A percentile compares a stretch with the other conserved stretches of the same genome.
These are phyloP conservation scores for Himalopsyche kuldschensis DNA, from an alignment of 2,888 invertebrate genomes.

Conservation along the genomic window DNA sequence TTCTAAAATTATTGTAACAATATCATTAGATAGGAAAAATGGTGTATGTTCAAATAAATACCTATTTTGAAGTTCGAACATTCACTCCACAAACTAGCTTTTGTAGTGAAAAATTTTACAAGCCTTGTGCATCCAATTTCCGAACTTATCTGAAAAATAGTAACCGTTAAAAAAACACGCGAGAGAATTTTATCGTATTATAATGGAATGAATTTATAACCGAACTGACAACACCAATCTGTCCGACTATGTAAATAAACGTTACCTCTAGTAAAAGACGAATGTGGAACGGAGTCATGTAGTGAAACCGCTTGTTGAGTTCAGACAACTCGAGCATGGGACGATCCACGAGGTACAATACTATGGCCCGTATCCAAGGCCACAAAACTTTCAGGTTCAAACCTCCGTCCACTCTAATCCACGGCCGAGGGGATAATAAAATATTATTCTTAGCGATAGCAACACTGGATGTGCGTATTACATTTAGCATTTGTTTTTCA, in stretches of 20 bases:
- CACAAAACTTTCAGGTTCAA: slow-evolving; percentile 69
- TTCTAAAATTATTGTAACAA: no score
- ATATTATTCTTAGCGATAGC: neutral
- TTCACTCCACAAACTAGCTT: slow-evolving; percentile 44
- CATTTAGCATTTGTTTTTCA: neutral
- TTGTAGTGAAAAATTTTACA: slow-evolving; percentile 51
- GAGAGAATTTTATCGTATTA: no score
- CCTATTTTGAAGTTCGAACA: neutral
- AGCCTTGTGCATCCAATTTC: slow-evolving; percentile 48
- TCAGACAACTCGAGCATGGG: slow-evolving; percentile 61
- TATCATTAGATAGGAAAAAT: no score
- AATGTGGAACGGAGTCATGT: slow-evolving; percentile 67
- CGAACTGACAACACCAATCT: no score
- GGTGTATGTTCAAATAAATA: neutral
- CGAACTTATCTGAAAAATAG: slow-evolving; percentile 56
- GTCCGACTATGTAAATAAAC: no score
- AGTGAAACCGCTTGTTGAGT: slow-evolving; percentile 64
- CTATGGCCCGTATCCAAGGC: slow-evolving; percentile 67
- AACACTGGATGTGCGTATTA: neutral
- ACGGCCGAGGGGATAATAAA: slow-evolving; percentile 52
- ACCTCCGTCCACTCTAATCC: slow-evolving; percentile 75
- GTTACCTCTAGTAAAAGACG: slow-evolving; percentile 64
- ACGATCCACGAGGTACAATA: slow-evolving; percentile 65
- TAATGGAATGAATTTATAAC: no score
- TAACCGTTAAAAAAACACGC: slow-evolving; percentile 40